These are phyloP conservation scores for Aphidius gifuensis DNA, from an alignment of 1,140 invertebrate genomes.

Conservation along the genomic window DNA sequence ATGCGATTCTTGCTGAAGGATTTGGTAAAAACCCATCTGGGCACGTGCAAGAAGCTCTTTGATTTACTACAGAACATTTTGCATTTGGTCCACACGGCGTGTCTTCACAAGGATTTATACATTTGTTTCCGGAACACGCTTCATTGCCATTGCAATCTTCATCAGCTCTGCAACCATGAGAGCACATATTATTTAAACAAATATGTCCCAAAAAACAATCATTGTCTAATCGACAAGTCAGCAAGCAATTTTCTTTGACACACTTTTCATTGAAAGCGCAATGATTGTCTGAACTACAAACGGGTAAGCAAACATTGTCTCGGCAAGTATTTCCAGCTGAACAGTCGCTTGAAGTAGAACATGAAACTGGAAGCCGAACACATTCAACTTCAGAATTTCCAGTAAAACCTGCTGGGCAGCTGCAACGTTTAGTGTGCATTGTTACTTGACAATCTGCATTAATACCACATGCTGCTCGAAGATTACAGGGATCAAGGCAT, in stretches of 20 bases:
- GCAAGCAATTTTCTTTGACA: conserved; percentile 72
- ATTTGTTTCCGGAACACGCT: conserved; percentile 75
- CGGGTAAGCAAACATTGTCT: conserved; percentile 74
- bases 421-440: conserved; percentile 76
- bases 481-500: conserved; percentile 79
- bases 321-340: conserved; percentile 66
- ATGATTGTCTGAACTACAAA: conserved; percentile 73
- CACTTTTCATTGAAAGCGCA: conserved; percentile 92
- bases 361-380: conserved; percentile 77
- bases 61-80: conserved; percentile 74
- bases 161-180: conserved; percentile 80
- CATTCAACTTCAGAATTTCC: conserved; percentile 82
- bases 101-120: conserved; percentile 73
- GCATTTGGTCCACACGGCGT: conserved; percentile 83
- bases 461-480: conserved; percentile 77
- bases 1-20: conserved; percentile 78
- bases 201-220: conserved; percentile 90
- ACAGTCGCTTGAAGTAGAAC: conserved; percentile 69
- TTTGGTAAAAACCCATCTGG: conserved; percentile 75
- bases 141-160: conserved; percentile 82
- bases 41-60: conserved; percentile 79
- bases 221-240: conserved; percentile 85
- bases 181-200: conserved; percentile 79
- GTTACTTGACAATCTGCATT: conserved; percentile 79
- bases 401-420: conserved; percentile 80